Percentiles rank a stretch among this genome's conserved stretches.
Conservation (phyloP, 2,113 vertebrate species). For the Chamaetylas fuelleborni region DNA sequence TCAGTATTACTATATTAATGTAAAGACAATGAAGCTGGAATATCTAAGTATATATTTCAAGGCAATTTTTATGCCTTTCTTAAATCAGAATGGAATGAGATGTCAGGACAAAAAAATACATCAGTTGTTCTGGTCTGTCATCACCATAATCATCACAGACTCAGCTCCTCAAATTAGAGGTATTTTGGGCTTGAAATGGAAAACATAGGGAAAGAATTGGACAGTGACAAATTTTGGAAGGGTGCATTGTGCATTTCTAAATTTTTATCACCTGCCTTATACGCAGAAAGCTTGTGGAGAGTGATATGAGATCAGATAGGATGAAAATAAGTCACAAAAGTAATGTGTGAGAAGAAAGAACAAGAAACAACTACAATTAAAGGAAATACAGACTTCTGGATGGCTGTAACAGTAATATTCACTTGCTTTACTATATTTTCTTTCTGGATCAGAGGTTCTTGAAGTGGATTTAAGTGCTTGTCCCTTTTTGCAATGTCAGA, state of each 20-base stretch:
- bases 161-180: neutral
- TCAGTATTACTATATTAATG: neutral
- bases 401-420: neutral
- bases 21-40: neutral
- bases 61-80: neutral
- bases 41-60: neutral
- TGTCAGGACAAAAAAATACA: neutral
- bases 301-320: neutral
- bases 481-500: slow-evolving; percentile 4
- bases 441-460: neutral
- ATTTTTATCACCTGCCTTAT: neutral
- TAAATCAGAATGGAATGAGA: neutral
- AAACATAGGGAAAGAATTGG: neutral
- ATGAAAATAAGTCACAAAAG: neutral
- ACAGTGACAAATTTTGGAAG: neutral
- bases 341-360: neutral
- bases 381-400: neutral
- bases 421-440: neutral
- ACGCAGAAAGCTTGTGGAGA: neutral
- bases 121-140: neutral
- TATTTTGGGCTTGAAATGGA: neutral
- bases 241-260: neutral
- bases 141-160: neutral
- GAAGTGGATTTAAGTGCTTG: neutral
- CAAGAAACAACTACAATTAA: neutral